Evolutionary conservation across 1,140 invertebrate species (phyloP), one percentile per base, ranked within the genome.

Genomic region (Aricia agestis): DNA sequence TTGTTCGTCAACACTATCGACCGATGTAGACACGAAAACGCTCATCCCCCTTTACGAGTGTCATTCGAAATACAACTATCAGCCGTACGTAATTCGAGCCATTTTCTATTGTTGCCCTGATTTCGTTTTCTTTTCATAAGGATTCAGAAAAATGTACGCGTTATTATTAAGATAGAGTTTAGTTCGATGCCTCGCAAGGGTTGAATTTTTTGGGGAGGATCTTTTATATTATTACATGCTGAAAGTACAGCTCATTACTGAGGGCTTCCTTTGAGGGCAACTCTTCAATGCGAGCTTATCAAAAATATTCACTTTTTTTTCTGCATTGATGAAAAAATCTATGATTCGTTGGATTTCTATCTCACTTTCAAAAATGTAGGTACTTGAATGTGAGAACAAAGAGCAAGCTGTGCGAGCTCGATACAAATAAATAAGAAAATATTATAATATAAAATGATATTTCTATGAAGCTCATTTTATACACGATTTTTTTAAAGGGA

Each of bases 1-100:
- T 89, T 87, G 86, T 89, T 87, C 87, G 85, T 89, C 86, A 88
- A 89, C 87, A 89, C 86, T 89, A 91, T 91, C 86, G 87, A 91
- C 82, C 86, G 77, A 84, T 79, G 85, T 79, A 75, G 83, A 86
- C 81, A 83, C 82, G 82, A 88, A 86, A 85, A 78, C 80, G 81
- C 77, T 84, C 82, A 82, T 79, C 79, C 74, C 76, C 75, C 76
- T 77, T 79, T 73, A 82, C 78, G 81, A 80, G 81, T 85, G 82
- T 81, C 82, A 84, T 74, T 79, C 81, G 73, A 83, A 88, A 84
- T 82, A 76, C 74, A 72, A 85, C 85, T 84, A 75, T 86, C 77
- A 76, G 73, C 73, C 74, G 71, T 78, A 76, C 63, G 78, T 72
- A 73, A 75, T 70, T 86, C 71, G 81, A 80, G 73, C 83, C 75